A percentile compares a stretch with the other conserved stretches of the same genome.
phyloP scores from a whole-genome alignment of 2,797 vertebrate species.

The Argentina silus region DNA sequence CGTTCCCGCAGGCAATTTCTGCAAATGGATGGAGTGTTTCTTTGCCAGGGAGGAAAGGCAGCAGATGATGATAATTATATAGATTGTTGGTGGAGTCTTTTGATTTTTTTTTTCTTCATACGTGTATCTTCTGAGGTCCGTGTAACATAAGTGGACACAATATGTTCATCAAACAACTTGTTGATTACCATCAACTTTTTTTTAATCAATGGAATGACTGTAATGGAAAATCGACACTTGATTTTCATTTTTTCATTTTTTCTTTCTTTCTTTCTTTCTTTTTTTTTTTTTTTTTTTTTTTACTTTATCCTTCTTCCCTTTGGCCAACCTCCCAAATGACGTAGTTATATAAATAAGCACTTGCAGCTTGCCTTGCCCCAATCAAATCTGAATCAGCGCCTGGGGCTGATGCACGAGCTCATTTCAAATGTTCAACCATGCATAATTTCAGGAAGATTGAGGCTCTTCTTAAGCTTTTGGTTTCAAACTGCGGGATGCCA shows the following conservation, averaged over 20 bases:
- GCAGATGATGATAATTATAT: conserved; percentile 99
- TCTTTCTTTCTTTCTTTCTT: conserved; percentile 22
- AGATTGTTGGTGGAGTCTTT: conserved; percentile 91
- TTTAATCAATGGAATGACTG: conserved; percentile 75
- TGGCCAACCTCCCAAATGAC: conserved; percentile 89
- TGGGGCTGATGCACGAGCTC: conserved; percentile 88
- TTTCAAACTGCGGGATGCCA: conserved; percentile 62
- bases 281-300: conserved; percentile 36
- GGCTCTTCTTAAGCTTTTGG: conserved; percentile 74
- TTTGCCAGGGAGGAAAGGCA: conserved; percentile 96
- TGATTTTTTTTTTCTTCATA: conserved; percentile 68
- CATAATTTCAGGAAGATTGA: conserved; percentile 79
- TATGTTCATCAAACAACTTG: conserved; percentile 83
- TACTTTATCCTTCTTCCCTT: conserved; percentile 66
- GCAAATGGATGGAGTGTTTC: conserved; percentile 99
- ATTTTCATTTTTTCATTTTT: conserved; percentile 39
- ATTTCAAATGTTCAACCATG: conserved; percentile 95
- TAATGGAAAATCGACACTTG: conserved; percentile 52
- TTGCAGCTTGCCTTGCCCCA: conserved; percentile 92
- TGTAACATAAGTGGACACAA: conserved; percentile 72
- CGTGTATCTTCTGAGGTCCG: conserved; percentile 59
- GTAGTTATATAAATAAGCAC: conserved; percentile 90
- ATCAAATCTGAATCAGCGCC: conserved; percentile 93
- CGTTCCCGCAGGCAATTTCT: conserved; percentile 93
- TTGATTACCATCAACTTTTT: conserved; percentile 84